Evolutionary conservation across 2,113 vertebrate species (phyloP).

Genomic region (Antechinus stuartii): DNA sequence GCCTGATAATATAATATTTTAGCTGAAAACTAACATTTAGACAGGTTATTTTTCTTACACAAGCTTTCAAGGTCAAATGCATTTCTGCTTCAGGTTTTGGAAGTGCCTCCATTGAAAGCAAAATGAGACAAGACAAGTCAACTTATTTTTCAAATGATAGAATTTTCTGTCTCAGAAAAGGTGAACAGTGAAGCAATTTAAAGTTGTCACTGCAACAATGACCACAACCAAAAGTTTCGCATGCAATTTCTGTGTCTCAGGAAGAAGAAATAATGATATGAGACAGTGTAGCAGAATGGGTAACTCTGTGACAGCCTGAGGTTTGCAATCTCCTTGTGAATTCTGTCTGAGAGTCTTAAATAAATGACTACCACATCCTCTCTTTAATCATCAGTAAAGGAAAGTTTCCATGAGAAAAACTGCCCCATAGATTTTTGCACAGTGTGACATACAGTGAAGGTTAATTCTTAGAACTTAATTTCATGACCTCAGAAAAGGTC

Average conservation of each 20-base stretch:
- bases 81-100: constrained; percentile 52
- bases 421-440: constrained; percentile 60
- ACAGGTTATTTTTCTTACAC: constrained; percentile 39
- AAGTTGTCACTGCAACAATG: neutral
- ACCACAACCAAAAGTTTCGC: constrained; percentile 40
- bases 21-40: constrained; percentile 51
- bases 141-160: neutral
- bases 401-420: constrained; percentile 72
- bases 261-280: constrained; percentile 42
- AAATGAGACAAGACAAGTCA: constrained; percentile 48
- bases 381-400: constrained; percentile 68
- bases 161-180: constrained; percentile 25
- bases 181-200: neutral
- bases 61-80: constrained; percentile 69
- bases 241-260: constrained; percentile 28
- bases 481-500: constrained; percentile 47
- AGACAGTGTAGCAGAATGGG: constrained; percentile 26
- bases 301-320: neutral
- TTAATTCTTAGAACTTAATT: constrained; percentile 70
- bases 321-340: constrained; percentile 47
- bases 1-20: constrained; percentile 3
- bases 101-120: constrained; percentile 28
- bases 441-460: constrained; percentile 66
- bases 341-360: constrained; percentile 53
- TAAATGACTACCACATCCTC: constrained; percentile 57